A percentile compares a stretch with the other conserved stretches of the same genome.
Evolutionary conservation across 64 coral and sea anemone genomes (phyloP).

Genomic region (Orbicella faveolata): DNA sequence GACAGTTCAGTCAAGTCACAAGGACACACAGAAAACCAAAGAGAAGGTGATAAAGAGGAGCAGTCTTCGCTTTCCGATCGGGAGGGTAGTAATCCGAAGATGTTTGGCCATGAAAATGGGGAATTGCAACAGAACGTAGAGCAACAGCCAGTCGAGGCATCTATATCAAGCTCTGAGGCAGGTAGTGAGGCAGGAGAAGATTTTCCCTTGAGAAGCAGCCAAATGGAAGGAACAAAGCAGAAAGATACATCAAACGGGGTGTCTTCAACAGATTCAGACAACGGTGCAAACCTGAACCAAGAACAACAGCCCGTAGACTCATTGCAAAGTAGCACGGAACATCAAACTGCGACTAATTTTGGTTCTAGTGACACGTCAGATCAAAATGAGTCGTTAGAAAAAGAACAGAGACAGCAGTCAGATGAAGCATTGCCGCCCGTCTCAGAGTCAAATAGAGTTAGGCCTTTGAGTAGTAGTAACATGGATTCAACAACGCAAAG

Average conservation of each 20-base stretch:
- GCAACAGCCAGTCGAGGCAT: background rate
- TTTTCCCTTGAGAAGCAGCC: background rate
- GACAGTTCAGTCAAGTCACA: background rate
- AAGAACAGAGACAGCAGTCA: background rate
- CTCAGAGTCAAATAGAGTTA: background rate
- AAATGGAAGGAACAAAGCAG: background rate
- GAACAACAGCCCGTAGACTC: background rate
- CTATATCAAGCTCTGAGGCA: background rate
- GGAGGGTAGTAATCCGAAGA: background rate
- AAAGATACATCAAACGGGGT: background rate
- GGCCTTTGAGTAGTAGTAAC: background rate
- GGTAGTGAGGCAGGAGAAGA: background rate
- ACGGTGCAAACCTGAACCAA: background rate
- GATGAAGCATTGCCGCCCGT: background rate
- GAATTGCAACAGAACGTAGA: background rate
- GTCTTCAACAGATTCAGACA: background rate
- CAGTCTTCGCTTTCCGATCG: background rate
- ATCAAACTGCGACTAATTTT: background rate
- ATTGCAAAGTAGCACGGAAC: background rate
- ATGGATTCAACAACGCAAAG: background rate
- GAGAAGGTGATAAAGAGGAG: background rate
- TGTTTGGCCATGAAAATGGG: background rate
- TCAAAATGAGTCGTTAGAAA: background rate
- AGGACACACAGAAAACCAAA: background rate
- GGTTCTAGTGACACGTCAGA: background rate